These are phyloP conservation scores for Cebus imitator DNA, from an alignment of 2,113 vertebrate species.

Conservation along the genomic window DNA sequence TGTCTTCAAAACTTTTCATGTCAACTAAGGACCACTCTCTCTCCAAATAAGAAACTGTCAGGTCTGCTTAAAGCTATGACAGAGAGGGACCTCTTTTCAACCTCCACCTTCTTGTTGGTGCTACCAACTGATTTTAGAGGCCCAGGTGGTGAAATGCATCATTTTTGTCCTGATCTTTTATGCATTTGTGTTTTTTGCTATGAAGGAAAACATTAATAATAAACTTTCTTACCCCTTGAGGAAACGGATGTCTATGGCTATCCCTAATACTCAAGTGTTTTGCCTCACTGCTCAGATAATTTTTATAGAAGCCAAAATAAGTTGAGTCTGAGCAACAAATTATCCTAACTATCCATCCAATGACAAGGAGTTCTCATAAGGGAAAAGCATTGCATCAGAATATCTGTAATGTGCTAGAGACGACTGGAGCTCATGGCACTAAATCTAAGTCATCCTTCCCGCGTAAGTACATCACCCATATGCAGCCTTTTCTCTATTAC, in stretches of 20 bases:
- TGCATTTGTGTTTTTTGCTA: neutral
- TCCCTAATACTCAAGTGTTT: neutral
- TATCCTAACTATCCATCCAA: neutral
- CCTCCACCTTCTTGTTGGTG: neutral
- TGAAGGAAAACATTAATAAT: neutral
- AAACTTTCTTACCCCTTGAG: neutral
- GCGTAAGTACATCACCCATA: fast-evolving
- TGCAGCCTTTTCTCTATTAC: neutral
- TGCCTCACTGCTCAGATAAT: neutral
- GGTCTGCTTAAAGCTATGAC: conserved; percentile 75
- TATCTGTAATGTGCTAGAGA: neutral
- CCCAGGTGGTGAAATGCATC: neutral
- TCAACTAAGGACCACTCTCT: conserved; percentile 83
- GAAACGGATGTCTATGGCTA: neutral
- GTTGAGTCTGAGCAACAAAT: neutral
- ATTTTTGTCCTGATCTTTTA: neutral
- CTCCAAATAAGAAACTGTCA: conserved; percentile 83
- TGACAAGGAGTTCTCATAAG: neutral
- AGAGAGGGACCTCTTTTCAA: conserved; percentile 4
- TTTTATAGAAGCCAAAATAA: conserved; percentile 23
- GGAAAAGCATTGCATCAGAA: neutral
- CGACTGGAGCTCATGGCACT: neutral
- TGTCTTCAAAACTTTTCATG: conserved; percentile 83
- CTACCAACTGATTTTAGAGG: conserved; percentile 14
- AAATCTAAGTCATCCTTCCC: neutral